Evolutionary conservation across 2,113 vertebrate genomes (phyloP).

Genomic region (Himantopus leucocephalus): DNA sequence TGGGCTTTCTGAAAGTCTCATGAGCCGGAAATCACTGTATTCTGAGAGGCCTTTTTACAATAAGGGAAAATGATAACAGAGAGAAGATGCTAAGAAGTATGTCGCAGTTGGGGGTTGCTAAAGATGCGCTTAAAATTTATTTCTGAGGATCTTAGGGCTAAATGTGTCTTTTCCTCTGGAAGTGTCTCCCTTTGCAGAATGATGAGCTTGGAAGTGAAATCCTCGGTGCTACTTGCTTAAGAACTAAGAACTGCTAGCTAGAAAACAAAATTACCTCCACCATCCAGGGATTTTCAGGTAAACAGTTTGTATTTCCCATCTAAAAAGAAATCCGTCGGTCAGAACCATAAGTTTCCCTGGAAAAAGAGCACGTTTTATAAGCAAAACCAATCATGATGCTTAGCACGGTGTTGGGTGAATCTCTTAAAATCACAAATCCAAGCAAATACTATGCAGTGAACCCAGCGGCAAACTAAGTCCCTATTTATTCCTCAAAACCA

Average conservation of each 20-base stretch:
- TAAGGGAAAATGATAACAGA: background rate
- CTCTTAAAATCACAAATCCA: background rate
- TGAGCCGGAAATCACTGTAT: background rate
- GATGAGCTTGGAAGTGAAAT: background rate
- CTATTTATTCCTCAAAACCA: background rate
- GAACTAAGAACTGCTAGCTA: background rate
- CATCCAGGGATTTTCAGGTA: background rate
- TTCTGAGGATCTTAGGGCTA: background rate
- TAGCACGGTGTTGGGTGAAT: background rate
- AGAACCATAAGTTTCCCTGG: background rate
- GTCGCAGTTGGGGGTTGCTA: background rate
- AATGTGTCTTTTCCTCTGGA: background rate
- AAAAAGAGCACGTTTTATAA: background rate
- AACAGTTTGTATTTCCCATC: background rate
- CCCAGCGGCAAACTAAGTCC: background rate
- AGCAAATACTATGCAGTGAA: background rate
- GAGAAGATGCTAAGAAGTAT: background rate
- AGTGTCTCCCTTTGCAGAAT: background rate
- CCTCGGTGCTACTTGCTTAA: background rate
- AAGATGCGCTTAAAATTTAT: background rate
- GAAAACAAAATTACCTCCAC: background rate
- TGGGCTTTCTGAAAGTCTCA: background rate
- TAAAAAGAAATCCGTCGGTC: background rate
- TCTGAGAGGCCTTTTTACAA: background rate
- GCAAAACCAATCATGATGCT: background rate